Conservation (phyloP, 2,888 invertebrate species). For the Nomada flava region DNA sequence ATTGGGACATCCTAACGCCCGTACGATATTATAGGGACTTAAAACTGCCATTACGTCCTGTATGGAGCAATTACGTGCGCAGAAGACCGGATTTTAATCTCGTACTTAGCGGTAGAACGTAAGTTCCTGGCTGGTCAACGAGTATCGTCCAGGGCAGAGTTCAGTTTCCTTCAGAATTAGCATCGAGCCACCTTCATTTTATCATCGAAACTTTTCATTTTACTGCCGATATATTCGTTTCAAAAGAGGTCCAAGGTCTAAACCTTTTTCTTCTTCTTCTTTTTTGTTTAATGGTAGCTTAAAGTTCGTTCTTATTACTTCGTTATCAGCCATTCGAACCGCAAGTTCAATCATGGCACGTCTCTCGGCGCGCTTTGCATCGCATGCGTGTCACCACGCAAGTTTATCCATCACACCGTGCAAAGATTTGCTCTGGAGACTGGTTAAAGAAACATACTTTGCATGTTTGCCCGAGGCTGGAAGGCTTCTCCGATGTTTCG, state of each 20-base stretch:
- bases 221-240: background rate
- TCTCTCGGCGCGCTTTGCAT: conserved; percentile 30
- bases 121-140: conserved; percentile 70
- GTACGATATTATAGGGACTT: conserved; percentile 74
- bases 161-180: conserved; percentile 14
- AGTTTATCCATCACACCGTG: conserved; percentile 28
- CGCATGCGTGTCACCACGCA: conserved; percentile 46
- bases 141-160: conserved; percentile 38
- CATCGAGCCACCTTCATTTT: background rate
- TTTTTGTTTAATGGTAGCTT: background rate
- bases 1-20: conserved; percentile 25
- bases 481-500: conserved; percentile 28
- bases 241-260: background rate
- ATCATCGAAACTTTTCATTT: background rate
- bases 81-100: conserved; percentile 82
- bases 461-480: conserved; percentile 26
- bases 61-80: conserved; percentile 80
- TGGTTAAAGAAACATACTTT: conserved; percentile 45
- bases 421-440: conserved; percentile 53
- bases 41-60: conserved; percentile 76
- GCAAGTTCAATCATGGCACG: conserved; percentile 44
- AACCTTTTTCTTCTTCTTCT: background rate
- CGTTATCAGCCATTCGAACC: conserved; percentile 5
- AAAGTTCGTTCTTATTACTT: background rate
- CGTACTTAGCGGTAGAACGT: conserved; percentile 82